Evolutionary conservation across 2,797 vertebrate species (phyloP).

Genomic region (Cottoperca gobio): DNA sequence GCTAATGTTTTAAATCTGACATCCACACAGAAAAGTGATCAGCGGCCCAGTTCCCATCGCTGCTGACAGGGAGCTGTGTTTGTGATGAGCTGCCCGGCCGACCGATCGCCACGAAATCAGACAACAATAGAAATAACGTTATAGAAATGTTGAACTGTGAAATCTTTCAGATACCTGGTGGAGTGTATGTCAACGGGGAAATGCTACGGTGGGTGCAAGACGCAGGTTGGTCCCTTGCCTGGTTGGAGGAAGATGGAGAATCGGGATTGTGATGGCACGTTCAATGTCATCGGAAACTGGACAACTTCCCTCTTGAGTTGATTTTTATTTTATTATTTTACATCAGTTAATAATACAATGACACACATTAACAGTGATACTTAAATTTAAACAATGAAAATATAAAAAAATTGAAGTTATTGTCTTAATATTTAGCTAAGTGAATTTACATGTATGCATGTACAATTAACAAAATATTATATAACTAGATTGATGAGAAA

Average conservation of each 20-base stretch:
- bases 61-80: conserved; percentile 22
- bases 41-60: conserved; percentile 63
- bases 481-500: too few relatives aligned
- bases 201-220: conserved; percentile 11
- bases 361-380: too few relatives aligned
- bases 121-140: background rate
- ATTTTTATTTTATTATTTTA: too few relatives aligned
- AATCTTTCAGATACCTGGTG: conserved; percentile 37
- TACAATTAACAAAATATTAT: too few relatives aligned
- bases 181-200: background rate
- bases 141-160: background rate
- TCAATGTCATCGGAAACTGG: conserved; percentile 10
- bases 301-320: background rate
- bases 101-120: background rate
- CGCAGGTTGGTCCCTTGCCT: conserved; percentile 55
- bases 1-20: conserved; percentile 5
- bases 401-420: too few relatives aligned
- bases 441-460: too few relatives aligned
- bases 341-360: too few relatives aligned
- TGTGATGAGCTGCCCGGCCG: background rate
- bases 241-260: conserved; percentile 77
- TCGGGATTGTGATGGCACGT: conserved; percentile 49
- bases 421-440: too few relatives aligned
- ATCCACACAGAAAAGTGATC: background rate
- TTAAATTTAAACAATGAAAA: too few relatives aligned